Evolutionary conservation across 1,140 invertebrate species (phyloP).

Genomic region (Papilio dardanus): DNA sequence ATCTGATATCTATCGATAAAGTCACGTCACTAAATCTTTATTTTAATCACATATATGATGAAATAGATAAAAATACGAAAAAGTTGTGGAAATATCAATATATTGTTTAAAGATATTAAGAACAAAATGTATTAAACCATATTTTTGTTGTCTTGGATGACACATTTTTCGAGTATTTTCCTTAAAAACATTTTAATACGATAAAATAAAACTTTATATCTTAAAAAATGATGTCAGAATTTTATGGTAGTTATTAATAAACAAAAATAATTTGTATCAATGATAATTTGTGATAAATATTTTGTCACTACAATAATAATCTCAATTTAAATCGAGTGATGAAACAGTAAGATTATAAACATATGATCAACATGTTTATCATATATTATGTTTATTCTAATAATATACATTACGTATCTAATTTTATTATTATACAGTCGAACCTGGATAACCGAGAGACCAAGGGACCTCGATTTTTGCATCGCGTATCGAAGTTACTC

Average conservation of each 20-base stretch:
- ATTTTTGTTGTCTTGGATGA: too few relatives aligned
- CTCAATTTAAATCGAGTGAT: slow-evolving; percentile 24
- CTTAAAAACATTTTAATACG: background rate
- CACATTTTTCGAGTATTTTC: too few relatives aligned
- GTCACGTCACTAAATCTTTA: too few relatives aligned
- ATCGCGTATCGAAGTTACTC: too few relatives aligned
- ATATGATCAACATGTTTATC: slow-evolving; percentile 19
- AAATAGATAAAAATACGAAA: too few relatives aligned
- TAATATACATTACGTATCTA: slow-evolving; percentile 22
- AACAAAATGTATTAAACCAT: too few relatives aligned
- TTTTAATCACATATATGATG: too few relatives aligned
- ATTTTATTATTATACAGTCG: background rate
- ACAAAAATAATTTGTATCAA: background rate
- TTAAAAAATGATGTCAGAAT: background rate
- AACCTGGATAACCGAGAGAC: too few relatives aligned
- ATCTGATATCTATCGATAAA: too few relatives aligned
- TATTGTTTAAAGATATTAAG: too few relatives aligned
- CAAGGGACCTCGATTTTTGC: too few relatives aligned
- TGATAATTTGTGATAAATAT: slow-evolving; percentile 7
- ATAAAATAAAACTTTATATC: background rate
- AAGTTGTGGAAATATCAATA: too few relatives aligned
- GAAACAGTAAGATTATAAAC: slow-evolving; percentile 28
- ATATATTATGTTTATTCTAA: slow-evolving; percentile 18
- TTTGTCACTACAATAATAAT: slow-evolving; percentile 2
- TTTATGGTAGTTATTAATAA: background rate